A percentile compares a stretch with the other conserved stretches of the same genome.
Evolutionary conservation across 1,140 invertebrate genomes (phyloP).

Genomic region (Leptopilina clavipes): DNA sequence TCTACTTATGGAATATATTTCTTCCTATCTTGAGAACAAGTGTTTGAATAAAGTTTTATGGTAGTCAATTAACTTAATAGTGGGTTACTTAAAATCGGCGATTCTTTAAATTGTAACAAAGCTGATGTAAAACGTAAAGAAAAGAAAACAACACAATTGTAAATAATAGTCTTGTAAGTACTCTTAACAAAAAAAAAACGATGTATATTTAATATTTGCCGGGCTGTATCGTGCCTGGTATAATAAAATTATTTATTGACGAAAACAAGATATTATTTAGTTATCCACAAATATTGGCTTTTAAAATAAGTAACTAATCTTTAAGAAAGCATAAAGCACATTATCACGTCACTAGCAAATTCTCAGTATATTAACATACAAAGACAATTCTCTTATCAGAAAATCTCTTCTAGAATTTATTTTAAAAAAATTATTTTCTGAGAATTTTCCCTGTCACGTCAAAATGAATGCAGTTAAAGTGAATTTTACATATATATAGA

Average conservation of each 20-base stretch:
- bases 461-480: too few species aligned
- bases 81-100: conserved; percentile 12
- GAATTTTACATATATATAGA: too few species aligned
- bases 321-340: too few species aligned
- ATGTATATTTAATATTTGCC: conserved; percentile 9
- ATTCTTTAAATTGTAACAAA: conserved; percentile 12
- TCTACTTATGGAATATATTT: neutral
- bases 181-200: neutral
- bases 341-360: too few species aligned
- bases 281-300: conserved; percentile 19
- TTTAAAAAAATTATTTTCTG: too few species aligned
- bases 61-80: neutral
- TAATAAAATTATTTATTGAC: conserved; percentile 33
- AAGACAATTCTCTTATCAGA: too few species aligned
- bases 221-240: neutral
- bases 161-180: conserved; percentile 31
- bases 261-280: conserved; percentile 19
- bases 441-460: too few species aligned
- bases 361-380: too few species aligned
- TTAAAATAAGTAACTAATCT: conserved; percentile 8
- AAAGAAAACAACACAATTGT: neutral
- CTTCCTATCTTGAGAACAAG: neutral
- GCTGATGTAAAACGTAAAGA: conserved; percentile 1
- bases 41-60: conserved; percentile 14
- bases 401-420: too few species aligned